Conservation (phyloP, 1,140 invertebrate species). For the Planococcus citri region DNA sequence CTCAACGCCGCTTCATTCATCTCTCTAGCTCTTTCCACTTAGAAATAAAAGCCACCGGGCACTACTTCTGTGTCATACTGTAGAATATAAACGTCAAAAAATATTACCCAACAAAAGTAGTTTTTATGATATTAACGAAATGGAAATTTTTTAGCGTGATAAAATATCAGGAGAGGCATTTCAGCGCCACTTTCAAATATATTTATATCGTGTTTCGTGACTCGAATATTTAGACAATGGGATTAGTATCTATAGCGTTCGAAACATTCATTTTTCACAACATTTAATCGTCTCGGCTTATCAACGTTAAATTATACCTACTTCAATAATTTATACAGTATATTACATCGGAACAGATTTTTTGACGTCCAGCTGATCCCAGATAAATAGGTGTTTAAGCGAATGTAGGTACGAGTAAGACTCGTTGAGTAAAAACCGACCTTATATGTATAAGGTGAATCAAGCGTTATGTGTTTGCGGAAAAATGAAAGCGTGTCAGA, state of each 20-base stretch:
- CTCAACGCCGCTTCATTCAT: no score
- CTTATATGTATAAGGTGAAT: no score
- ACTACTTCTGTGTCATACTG: no score
- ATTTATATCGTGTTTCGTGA: neutral
- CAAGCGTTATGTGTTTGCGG: no score
- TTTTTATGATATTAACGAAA: conserved; percentile 1
- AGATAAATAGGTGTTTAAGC: no score
- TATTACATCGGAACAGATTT: neutral
- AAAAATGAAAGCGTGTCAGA: no score
- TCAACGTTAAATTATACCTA: neutral
- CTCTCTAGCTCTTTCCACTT: no score
- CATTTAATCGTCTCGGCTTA: neutral
- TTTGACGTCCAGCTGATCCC: neutral
- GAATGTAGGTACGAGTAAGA: no score
- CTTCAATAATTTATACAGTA: neutral
- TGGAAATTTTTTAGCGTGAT: neutral
- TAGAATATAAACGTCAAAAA: neutral
- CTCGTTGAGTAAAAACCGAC: no score
- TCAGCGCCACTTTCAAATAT: neutral
- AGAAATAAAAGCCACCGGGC: no score
- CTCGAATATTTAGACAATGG: neutral
- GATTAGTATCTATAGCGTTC: neutral
- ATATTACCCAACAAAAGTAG: conserved; percentile 3
- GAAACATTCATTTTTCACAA: neutral
- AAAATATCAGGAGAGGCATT: neutral